Percentiles rank a stretch among this genome's conserved stretches.
These are phyloP conservation scores for Ooceraea biroi DNA, from an alignment of 1,140 invertebrate species.

Conservation along the genomic window DNA sequence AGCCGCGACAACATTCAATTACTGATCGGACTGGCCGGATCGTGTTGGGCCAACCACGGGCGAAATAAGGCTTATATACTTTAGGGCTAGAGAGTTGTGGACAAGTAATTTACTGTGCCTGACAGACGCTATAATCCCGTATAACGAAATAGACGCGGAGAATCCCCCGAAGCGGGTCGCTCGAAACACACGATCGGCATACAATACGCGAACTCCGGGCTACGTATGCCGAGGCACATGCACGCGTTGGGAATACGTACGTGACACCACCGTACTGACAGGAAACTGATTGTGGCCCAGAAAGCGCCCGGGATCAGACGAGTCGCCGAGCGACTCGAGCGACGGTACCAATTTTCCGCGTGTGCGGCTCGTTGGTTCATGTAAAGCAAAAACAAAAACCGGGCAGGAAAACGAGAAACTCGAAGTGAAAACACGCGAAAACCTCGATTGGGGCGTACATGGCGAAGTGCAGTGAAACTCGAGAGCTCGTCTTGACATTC, in stretches of 20 bases:
- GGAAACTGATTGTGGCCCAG: conserved; percentile 51
- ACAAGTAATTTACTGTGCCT: conserved; percentile 62
- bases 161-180: conserved; percentile 24
- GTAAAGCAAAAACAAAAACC: background rate
- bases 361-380: background rate
- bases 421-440: conserved; percentile 11
- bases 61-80: conserved; percentile 63
- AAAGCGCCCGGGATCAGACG: conserved; percentile 28
- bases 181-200: conserved; percentile 33
- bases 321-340: conserved; percentile 27
- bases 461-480: background rate
- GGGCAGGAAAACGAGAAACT: background rate
- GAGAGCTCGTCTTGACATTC: background rate
- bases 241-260: conserved; percentile 1
- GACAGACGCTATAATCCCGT: conserved; percentile 63
- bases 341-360: conserved; percentile 39
- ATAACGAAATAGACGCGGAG: conserved; percentile 49
- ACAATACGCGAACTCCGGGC: background rate
- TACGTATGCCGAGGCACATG: conserved; percentile 10
- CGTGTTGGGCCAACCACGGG: conserved; percentile 8
- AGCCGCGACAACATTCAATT: conserved; percentile 51
- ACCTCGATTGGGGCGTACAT: background rate
- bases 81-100: conserved; percentile 27
- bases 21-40: conserved; percentile 25
- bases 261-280: conserved; percentile 34